These are phyloP conservation scores for Microtus montanus DNA, from an alignment of 2,113 vertebrate genomes.

Conservation along the genomic window DNA sequence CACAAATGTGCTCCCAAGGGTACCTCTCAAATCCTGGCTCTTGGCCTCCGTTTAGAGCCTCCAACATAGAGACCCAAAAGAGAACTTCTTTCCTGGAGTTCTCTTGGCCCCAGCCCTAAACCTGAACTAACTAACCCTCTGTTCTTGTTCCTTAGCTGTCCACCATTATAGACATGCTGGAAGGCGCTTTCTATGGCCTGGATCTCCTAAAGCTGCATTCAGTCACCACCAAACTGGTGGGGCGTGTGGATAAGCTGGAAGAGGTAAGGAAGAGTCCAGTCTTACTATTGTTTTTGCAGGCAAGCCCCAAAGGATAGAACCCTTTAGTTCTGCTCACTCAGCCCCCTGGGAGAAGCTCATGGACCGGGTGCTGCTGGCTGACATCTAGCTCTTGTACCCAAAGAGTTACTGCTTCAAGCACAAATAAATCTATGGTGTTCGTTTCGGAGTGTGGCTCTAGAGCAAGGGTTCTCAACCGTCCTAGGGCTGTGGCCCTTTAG, in stretches of 20 bases:
- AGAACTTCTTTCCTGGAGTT: not conserved
- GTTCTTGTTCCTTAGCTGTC: conserved; percentile 88
- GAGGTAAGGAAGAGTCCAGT: conserved; percentile 86
- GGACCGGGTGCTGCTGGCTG: not conserved
- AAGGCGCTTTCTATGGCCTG: conserved; percentile 94
- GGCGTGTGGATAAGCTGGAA: conserved; percentile 93
- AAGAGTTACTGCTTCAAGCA: not conserved
- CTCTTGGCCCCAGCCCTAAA: not conserved
- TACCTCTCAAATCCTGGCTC: conserved; percentile 87
- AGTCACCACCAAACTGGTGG: conserved; percentile 91
- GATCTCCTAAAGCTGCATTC: conserved; percentile 96
- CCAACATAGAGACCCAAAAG: not conserved
- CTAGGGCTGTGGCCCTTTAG: not conserved
- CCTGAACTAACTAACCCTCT: not conserved
- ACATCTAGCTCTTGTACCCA: not conserved
- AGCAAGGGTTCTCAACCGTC: not conserved
- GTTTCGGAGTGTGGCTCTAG: not conserved
- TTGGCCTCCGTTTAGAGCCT: not conserved
- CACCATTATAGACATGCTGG: conserved; percentile 94
- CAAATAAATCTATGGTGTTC: conserved; percentile 1
- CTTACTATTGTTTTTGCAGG: not conserved
- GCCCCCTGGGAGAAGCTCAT: not conserved
- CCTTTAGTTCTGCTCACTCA: not conserved
- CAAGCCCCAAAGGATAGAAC: fast-evolving
- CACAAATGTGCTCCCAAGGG: conserved; percentile 90